phyloP scores from a whole-genome alignment of 92 coral and sea anemone genomes.

The Parazoanthus darwini region DNA sequence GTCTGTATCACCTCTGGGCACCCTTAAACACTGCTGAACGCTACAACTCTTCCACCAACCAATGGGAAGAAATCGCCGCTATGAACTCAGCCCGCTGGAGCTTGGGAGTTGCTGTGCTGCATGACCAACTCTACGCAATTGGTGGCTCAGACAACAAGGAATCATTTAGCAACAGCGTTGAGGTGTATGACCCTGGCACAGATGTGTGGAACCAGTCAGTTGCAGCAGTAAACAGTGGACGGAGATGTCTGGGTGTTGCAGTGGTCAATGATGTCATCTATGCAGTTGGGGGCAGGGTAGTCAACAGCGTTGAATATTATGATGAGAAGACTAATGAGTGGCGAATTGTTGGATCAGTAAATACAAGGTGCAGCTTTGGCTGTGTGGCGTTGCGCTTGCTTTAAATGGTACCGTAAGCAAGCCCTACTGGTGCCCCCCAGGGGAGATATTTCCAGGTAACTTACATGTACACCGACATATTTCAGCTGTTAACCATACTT shows the following conservation, averaged over 20 bases:
- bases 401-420: slow-evolving; percentile 23
- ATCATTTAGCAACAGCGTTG: slow-evolving; percentile 90
- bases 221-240: slow-evolving; percentile 94
- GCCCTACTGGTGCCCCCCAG: background rate
- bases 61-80: slow-evolving; percentile 89
- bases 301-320: slow-evolving; percentile 94
- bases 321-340: slow-evolving; percentile 87
- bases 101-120: slow-evolving; percentile 96
- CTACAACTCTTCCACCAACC: slow-evolving; percentile 73
- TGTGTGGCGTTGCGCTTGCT: slow-evolving; percentile 92
- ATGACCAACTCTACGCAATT: slow-evolving; percentile 85
- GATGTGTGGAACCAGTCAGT: slow-evolving; percentile 89
- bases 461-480: background rate
- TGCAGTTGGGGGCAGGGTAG: slow-evolving; percentile 98
- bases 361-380: slow-evolving; percentile 97
- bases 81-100: slow-evolving; percentile 98
- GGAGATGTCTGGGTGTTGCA: slow-evolving; percentile 98
- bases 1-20: slow-evolving; percentile 97
- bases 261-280: slow-evolving; percentile 96
- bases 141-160: slow-evolving; percentile 98
- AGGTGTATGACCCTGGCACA: slow-evolving; percentile 77
- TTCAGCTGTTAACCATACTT: background rate
- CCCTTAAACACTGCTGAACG: slow-evolving; percentile 94
- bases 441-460: slow-evolving; percentile 14
- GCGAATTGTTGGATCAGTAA: slow-evolving; percentile 96